phyloP scores from a whole-genome alignment of 2,113 vertebrate species.

The Gorsachius goisagi region DNA sequence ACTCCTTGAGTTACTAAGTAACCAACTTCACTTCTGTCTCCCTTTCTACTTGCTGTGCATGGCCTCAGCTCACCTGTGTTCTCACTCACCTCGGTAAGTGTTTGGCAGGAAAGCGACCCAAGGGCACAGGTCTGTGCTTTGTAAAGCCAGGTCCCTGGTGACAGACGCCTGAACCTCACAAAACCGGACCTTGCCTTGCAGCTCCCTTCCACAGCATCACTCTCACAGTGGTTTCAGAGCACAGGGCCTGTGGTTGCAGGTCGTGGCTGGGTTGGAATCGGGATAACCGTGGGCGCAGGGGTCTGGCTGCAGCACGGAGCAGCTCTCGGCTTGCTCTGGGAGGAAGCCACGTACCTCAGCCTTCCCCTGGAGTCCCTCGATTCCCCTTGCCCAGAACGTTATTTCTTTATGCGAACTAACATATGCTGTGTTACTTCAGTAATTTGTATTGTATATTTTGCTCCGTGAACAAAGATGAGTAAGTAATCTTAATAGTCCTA shows the following conservation, averaged over 20 bases:
- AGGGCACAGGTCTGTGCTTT: neutral
- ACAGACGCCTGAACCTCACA: neutral
- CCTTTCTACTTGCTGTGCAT: rapidly evolving
- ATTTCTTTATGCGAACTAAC: neutral
- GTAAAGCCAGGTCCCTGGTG: neutral
- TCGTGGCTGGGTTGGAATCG: rapidly evolving
- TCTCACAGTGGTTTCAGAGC: neutral
- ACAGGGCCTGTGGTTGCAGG: rapidly evolving
- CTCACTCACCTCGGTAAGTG: neutral
- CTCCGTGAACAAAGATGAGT: neutral
- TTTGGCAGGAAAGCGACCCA: neutral
- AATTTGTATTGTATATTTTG: neutral
- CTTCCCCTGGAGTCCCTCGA: neutral
- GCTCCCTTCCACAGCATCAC: neutral
- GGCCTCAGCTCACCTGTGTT: neutral
- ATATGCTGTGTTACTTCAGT: neutral
- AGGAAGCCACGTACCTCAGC: rapidly evolving
- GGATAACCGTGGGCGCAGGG: neutral
- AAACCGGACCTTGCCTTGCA: neutral
- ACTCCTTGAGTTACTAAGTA: neutral
- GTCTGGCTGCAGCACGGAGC: rapidly evolving
- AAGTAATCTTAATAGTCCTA: neutral
- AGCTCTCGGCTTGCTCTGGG: neutral
- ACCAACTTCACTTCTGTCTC: neutral
- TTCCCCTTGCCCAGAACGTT: neutral